phyloP scores from a whole-genome alignment of 2,888 invertebrate species.

The Lasioglossum morio region DNA sequence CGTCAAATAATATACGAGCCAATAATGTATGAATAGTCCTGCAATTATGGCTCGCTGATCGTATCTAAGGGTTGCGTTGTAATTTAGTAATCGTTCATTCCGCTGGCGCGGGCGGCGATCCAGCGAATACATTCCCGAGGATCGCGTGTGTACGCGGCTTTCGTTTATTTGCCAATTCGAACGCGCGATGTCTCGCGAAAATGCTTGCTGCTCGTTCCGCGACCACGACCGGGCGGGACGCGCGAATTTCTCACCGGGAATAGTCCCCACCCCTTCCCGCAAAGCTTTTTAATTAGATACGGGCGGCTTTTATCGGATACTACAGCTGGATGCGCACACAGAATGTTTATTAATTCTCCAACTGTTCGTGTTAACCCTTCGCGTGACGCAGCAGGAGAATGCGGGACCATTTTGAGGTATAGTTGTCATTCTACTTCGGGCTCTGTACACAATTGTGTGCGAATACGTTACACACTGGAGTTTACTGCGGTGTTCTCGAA shows the following conservation, averaged over 20 bases:
- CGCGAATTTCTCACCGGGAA: not conserved
- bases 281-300: conserved; percentile 15
- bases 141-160: not conserved
- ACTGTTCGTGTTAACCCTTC: not conserved
- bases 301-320: not conserved
- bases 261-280: not conserved
- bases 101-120: conserved; percentile 33
- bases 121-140: conserved; percentile 5
- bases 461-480: not conserved
- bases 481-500: not conserved
- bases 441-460: not conserved
- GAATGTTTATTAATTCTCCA: not conserved
- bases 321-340: not conserved
- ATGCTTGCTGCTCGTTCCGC: not conserved
- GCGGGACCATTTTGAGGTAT: not conserved
- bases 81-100: conserved; percentile 75
- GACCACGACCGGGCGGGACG: not conserved
- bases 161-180: not conserved
- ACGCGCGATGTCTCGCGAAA: not conserved
- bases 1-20: conserved; percentile 82
- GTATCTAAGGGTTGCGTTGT: conserved; percentile 74
- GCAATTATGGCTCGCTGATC: conserved; percentile 77
- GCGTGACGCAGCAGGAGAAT: not conserved
- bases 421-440: not conserved
- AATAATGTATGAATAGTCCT: conserved; percentile 81